A percentile compares a stretch with the other conserved stretches of the same genome.
phyloP scores from a whole-genome alignment of 2,888 invertebrate species.

The Incurvaria masculella region DNA sequence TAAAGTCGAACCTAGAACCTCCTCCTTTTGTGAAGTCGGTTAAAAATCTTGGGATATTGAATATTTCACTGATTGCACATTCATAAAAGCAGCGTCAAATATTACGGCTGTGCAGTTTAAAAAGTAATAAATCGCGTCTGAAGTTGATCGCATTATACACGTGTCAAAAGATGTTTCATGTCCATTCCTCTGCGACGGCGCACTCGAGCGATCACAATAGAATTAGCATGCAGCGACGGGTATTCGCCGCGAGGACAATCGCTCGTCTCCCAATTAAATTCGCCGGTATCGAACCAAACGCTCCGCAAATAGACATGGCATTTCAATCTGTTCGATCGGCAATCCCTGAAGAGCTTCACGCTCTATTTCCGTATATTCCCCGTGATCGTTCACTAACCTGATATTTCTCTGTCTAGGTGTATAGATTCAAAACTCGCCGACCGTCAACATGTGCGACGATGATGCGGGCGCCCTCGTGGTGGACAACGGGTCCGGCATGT shows the following conservation, averaged over 20 bases:
- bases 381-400: background rate
- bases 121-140: no score
- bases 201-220: no score
- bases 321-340: background rate
- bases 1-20: no score
- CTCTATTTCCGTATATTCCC: background rate
- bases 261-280: background rate
- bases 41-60: no score
- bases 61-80: no score
- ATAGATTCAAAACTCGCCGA: slow-evolving; percentile 7
- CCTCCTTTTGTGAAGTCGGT: no score
- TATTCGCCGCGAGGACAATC: background rate
- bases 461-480: slow-evolving; percentile 91
- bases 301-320: background rate
- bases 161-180: no score
- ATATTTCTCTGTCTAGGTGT: background rate
- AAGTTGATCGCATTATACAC: no score
- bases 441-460: slow-evolving; percentile 76
- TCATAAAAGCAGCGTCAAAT: no score
- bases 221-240: no score
- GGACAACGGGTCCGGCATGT: slow-evolving; percentile 98
- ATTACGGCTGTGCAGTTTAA: no score
- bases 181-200: no score
- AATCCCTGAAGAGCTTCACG: background rate
- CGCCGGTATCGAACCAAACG: background rate